phyloP scores from a whole-genome alignment of 1,140 invertebrate genomes.

The Bactericera cockerelli region DNA sequence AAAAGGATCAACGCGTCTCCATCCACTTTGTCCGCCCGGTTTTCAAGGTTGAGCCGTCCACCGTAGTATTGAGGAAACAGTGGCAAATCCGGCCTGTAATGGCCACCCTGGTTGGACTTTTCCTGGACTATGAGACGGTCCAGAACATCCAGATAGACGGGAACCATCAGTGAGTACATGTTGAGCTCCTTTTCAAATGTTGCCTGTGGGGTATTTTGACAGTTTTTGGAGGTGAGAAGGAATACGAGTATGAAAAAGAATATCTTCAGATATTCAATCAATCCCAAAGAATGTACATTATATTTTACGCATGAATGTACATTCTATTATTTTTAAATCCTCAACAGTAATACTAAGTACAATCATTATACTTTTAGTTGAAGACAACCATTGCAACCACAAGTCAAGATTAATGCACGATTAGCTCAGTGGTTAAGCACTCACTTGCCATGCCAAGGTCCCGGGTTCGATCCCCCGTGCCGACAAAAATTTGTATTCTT shows the following conservation, averaged over 20 bases:
- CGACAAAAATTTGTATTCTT: no score
- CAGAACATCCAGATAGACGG: background rate
- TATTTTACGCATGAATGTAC: no score
- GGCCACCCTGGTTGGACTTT: no score
- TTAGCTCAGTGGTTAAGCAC: no score
- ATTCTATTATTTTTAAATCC: no score
- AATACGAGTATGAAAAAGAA: background rate
- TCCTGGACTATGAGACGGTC: no score
- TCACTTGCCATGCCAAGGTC: no score
- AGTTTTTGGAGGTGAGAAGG: background rate
- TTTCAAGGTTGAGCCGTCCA: background rate
- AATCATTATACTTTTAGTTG: background rate
- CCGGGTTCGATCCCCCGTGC: no score
- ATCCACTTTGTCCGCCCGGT: background rate
- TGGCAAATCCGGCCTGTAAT: background rate
- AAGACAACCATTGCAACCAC: background rate
- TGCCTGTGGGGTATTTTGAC: background rate
- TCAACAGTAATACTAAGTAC: background rate
- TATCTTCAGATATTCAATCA: background rate
- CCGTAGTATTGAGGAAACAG: background rate
- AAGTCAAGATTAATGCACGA: no score
- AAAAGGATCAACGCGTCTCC: background rate
- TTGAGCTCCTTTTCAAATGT: constrained; percentile 7
- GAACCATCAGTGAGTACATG: background rate
- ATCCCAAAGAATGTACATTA: no score